phyloP scores from a whole-genome alignment of 2,113 vertebrate species.

The Eclectus roratus region DNA sequence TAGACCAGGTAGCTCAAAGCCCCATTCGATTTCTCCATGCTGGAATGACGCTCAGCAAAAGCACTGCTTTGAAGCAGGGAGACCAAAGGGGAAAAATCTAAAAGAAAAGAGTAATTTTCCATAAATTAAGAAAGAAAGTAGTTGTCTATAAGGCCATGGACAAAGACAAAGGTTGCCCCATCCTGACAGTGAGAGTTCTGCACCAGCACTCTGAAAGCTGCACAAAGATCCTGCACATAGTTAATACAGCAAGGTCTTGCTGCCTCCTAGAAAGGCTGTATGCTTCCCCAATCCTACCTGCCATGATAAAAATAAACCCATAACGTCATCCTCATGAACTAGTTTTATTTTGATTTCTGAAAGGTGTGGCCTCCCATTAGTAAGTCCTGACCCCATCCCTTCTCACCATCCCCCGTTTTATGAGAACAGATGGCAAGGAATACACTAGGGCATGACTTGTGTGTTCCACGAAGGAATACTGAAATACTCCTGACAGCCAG shows the following conservation, averaged over 20 bases:
- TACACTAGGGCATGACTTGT: neutral
- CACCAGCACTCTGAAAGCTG: neutral
- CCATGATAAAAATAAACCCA: neutral
- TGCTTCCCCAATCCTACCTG: neutral
- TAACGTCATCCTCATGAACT: rapidly evolving
- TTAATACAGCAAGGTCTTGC: neutral
- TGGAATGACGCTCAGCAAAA: neutral
- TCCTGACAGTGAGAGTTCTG: neutral
- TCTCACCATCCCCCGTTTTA: neutral
- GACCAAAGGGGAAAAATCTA: neutral
- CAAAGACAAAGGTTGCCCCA: neutral
- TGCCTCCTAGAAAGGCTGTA: neutral
- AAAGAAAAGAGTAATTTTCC: neutral
- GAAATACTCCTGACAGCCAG: neutral
- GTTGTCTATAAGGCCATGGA: neutral
- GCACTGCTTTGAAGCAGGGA: rapidly evolving
- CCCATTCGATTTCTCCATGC: neutral
- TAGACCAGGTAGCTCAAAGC: neutral
- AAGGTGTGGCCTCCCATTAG: neutral
- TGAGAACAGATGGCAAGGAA: neutral
- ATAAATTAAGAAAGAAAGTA: neutral
- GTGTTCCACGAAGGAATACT: neutral
- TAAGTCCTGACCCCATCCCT: neutral
- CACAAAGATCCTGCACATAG: neutral
- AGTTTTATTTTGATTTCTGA: neutral